Base-by-base conservation (phyloP, 2,888 invertebrate genomes). In the Drosophila conformis region DNA sequence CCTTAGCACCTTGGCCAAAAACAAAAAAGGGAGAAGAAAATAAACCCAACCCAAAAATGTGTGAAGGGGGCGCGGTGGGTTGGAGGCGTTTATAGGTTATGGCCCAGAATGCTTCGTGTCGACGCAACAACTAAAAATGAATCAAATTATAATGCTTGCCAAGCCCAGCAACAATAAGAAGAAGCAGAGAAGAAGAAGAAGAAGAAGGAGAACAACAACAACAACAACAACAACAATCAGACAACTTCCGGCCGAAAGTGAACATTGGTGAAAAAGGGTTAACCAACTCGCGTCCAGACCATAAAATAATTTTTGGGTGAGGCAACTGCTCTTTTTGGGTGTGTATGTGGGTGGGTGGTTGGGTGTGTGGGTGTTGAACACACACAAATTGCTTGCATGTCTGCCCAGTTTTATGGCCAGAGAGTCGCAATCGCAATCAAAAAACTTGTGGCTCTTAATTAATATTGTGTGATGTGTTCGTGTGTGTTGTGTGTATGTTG, bases 371-470 rank as follows among this genome's bases (percentile, higher is more conserved):
- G 64, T 40, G 64, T 69, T 49, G 31, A 71, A 71, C 73, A 83
- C 80, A 73, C 75, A 83, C 80, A 84, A 87, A 87, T 87, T 86
- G 87, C 77, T 87, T 78, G 86, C 87, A 87, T 87, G 86, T 86
- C 85, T 83, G 82, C 73, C 58, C 80, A 73, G 48, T 73, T 84
- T 83, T 80, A 87, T 80, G 87, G 77, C 76, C 40, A 15, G 38
- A 27, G 13, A 54, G 36, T 54, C 36, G 36, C 18, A 36, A 62
- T 72, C 77, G 73, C 79, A 77, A 80, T 73, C 71, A 69, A 75
- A 69, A 78, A 69, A 72, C 69, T 67, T 69, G 66, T 63, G 73
- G 69, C 83, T 73, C 73, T 85, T 86, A 87, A 86, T 86, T 87
- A 85, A 86, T 86, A 85, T 66, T 64, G 33, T 46, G 38, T 33